Base-by-base conservation (phyloP, 2,113 vertebrate species). In the Hippopotamus amphibius region DNA sequence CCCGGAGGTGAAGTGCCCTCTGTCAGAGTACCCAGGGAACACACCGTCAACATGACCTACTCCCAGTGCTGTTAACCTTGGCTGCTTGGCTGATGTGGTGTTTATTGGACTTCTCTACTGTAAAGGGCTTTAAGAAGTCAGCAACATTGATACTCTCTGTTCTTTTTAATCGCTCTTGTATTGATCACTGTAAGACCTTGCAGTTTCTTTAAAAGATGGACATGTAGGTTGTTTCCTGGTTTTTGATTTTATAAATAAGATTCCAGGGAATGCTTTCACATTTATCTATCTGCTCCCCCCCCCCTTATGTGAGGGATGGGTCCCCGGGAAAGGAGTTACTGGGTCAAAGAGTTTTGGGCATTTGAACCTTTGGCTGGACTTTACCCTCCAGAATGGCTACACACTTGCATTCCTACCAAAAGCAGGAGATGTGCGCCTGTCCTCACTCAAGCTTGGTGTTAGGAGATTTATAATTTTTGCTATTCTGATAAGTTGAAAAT, bases 31-130 rank as follows among this genome's bases (percentile, higher is more conserved):
- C 22, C 15, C 7, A 24, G 46, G 43, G 19, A 28, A 19, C 0
- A 0, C 30, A 1, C 3, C 15, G n/a, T 68, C 43, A 61, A 1
- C 2, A 1, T 48, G 9, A 76, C 17, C 41, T n/a, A 0, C 13
- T 57, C 28, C 37, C 9, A 11, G 61, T 0, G 19, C 14, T 41
- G 28, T 46, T 46, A 17, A 22, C 26, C 3, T 33, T 68, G 59
- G 55, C 50, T 74, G 14, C n/a, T 33, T 12, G 21, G 90, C 46
- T 24, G 50, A 76, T 10, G 11, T 15, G 3, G 16, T 14, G 0
- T 66, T 53, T 33, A 10, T 21, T 13, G 12, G 50, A n/a, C 72
- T 81, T 66, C 19, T n/a, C 21, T 69, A 2, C 48, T 74, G 1
- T 37, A 72, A 65, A 43, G 46, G 28, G n/a, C 28, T 46, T 90